These are phyloP conservation scores for Teinopalpus imperialis DNA, from an alignment of 2,888 invertebrate species.

Conservation along the genomic window DNA sequence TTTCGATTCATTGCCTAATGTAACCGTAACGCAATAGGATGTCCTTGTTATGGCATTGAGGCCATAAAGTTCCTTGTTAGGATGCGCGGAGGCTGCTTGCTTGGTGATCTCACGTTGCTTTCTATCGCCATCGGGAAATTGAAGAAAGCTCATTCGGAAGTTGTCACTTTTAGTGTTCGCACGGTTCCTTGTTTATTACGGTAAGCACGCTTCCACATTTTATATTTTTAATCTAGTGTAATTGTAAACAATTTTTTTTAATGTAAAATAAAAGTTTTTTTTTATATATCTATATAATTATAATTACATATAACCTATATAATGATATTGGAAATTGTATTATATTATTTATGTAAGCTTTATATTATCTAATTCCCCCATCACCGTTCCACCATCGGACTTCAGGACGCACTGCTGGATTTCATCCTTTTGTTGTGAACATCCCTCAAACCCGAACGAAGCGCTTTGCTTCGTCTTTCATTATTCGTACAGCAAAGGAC, in stretches of 20 bases:
- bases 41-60: slow-evolving; percentile 19
- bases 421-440: too few species aligned
- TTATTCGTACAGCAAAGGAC: too few species aligned
- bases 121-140: slow-evolving; percentile 11
- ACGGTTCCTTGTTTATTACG: neutral
- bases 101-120: slow-evolving; percentile 22
- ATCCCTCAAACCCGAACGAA: too few species aligned
- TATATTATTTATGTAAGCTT: too few species aligned
- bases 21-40: slow-evolving; percentile 9
- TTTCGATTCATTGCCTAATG: slow-evolving; percentile 17
- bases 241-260: too few species aligned
- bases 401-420: too few species aligned
- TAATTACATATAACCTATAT: too few species aligned
- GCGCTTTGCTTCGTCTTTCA: too few species aligned
- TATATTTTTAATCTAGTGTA: too few species aligned
- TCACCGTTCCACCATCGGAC: too few species aligned
- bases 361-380: too few species aligned
- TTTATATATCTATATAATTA: neutral
- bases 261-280: neutral
- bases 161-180: slow-evolving; percentile 8
- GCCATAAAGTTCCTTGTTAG: slow-evolving; percentile 9
- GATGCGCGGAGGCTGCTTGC: neutral
- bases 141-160: slow-evolving; percentile 17
- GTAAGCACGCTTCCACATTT: slow-evolving; percentile 7
- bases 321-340: too few species aligned